Evolutionary conservation across 2,888 invertebrate genomes (phyloP).

Genomic region (Nephrotoma guestfalica): DNA sequence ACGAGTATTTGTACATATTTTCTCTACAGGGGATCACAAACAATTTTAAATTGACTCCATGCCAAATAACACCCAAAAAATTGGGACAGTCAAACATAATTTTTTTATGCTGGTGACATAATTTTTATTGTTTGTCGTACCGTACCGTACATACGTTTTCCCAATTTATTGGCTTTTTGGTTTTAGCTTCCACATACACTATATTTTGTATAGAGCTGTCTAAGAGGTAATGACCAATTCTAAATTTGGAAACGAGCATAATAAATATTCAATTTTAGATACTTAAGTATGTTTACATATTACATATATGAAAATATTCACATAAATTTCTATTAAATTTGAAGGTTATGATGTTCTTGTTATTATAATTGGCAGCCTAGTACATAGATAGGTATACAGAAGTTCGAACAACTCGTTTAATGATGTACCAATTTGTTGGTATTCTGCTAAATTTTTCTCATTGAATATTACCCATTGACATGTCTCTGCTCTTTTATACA

Average conservation of each 20-base stretch:
- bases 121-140: not conserved
- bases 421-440: not conserved
- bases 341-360: not conserved
- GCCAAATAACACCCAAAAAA: not conserved
- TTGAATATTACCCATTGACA: not conserved
- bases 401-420: not conserved
- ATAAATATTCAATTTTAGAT: not conserved
- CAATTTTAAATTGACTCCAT: not conserved
- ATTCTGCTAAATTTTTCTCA: not conserved
- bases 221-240: not conserved
- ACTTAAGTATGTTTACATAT: not conserved
- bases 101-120: not conserved
- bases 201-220: not conserved
- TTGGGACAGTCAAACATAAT: not conserved
- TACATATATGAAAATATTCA: not conserved
- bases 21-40: not conserved
- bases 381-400: not conserved
- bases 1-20: not conserved
- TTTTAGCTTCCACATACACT: not conserved
- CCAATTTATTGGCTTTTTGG: not conserved
- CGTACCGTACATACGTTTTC: not conserved
- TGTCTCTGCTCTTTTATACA: not conserved
- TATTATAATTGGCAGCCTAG: not conserved
- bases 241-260: not conserved
- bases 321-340: not conserved